phyloP scores from a whole-genome alignment of 2,797 vertebrate genomes.

The Heliangelus exortis region DNA sequence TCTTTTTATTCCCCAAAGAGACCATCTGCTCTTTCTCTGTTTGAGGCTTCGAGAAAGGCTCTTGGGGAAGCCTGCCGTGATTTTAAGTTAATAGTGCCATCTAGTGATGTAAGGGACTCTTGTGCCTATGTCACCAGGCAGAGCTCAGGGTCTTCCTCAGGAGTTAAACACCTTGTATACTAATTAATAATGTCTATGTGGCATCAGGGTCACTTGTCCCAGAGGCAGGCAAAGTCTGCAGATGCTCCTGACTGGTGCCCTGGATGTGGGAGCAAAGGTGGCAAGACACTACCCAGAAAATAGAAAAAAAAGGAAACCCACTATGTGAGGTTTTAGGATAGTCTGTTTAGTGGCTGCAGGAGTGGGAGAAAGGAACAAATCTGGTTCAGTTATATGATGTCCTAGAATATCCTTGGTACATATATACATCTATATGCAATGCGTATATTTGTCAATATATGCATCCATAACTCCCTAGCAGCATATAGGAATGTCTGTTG shows the following conservation, averaged over 20 bases:
- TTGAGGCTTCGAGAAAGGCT: not conserved
- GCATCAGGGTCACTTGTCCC: not conserved
- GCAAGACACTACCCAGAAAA: not conserved
- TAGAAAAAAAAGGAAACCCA: not conserved
- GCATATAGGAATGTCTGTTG: not conserved
- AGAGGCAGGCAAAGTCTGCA: not conserved
- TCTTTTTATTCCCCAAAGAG: not conserved
- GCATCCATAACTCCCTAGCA: not conserved
- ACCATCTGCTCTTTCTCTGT: rapidly evolving
- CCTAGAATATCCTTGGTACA: not conserved
- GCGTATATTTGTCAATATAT: not conserved
- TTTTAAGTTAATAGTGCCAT: constrained; percentile 57
- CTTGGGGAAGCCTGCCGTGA: not conserved
- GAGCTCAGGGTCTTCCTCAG: not conserved
- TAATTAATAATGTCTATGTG: not conserved
- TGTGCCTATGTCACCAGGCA: not conserved
- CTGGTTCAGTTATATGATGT: not conserved
- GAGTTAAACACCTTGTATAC: not conserved
- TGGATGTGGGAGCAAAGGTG: not conserved
- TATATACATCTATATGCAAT: not conserved
- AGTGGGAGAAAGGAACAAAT: not conserved
- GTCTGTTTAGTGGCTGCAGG: not conserved
- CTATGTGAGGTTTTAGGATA: not conserved
- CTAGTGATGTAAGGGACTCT: not conserved
- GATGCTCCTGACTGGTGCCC: not conserved